These are phyloP conservation scores for Dasyurus viverrinus DNA, from an alignment of 2,113 vertebrate genomes.

Conservation along the genomic window DNA sequence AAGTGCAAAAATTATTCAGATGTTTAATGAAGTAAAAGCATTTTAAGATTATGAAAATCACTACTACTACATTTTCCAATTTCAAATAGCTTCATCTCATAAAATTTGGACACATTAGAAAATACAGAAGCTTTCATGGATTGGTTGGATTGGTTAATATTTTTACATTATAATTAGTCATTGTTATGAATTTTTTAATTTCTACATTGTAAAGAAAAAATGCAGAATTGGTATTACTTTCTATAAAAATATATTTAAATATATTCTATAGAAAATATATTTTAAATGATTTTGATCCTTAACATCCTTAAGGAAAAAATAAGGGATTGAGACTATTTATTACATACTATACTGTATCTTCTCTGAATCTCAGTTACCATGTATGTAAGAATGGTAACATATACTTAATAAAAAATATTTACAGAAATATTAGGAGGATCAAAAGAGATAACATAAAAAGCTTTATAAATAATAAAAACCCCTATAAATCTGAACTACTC, in stretches of 20 bases:
- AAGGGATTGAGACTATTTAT: not conserved
- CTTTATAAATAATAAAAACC: not conserved
- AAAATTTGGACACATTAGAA: not conserved
- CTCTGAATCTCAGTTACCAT: not conserved
- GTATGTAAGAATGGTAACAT: not conserved
- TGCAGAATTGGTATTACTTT: not conserved
- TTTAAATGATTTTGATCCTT: not conserved
- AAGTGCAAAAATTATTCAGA: not conserved
- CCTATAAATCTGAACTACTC: not conserved
- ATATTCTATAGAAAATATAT: not conserved
- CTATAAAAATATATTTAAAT: no score
- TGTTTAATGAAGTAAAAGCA: not conserved
- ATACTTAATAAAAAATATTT: not conserved
- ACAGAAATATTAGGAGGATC: not conserved
- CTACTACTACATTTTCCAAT: not conserved
- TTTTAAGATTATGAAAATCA: not conserved
- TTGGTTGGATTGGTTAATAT: not conserved
- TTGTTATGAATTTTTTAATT: not conserved
- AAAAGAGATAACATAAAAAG: not conserved
- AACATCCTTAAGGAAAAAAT: not conserved
- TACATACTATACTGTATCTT: not conserved
- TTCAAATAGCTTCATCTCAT: not conserved
- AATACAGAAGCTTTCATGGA: not conserved
- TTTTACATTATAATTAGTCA: not conserved
- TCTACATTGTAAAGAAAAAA: not conserved